Base-by-base conservation (phyloP, 2,797 vertebrate genomes). In the Gadopsis bispinosus region DNA sequence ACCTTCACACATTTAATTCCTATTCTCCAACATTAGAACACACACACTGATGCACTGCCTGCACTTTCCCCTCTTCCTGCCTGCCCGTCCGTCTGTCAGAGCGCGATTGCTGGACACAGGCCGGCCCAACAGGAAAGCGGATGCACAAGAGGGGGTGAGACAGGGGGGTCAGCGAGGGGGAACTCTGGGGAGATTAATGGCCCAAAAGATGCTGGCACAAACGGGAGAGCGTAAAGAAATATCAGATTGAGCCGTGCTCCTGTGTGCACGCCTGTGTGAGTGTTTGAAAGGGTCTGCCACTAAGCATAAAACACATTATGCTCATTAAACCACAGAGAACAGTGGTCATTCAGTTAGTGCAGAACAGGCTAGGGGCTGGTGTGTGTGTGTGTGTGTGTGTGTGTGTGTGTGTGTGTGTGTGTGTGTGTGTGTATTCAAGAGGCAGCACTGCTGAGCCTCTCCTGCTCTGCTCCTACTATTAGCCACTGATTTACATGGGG, bases 401-500 rank as follows among this genome's bases (percentile, higher is more conserved):
- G 33, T 35, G 22, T 58, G 60, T 26, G 64, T 70, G 60, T 71
- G 33, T 35, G 33, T 73, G 75, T 58, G 26, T 45, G 33, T 65
- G 33, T 41, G 14, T 47, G 22, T 65, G 58, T 75, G 31, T 62
- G 69, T 69, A 54, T 80, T 84, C 69, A 79, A 72, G 43, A 85
- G 59, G 64, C 68, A n/a, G 68, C 66, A 73, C 50, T 78, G 69
- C 81, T 62, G 74, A 83, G 79, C 70, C 37, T 59, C 58, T 84
- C 54, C 61, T 16, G 55, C 78, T 83, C 73, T 61, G 73, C 73
- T 87, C 68, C 77, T 39, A 84, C 88, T 88, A 92, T 91, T 87
- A 93, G 87, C 89, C 68, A 19, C 83, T 90, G 89, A 93, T 94
- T 90, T 93, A 91, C 92, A 94, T 92, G 80, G 79, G 73, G 81